A percentile compares a stretch with the other conserved stretches of the same genome.
Evolutionary conservation across 2,797 vertebrate species (phyloP).

Genomic region (Muscicapa striata): DNA sequence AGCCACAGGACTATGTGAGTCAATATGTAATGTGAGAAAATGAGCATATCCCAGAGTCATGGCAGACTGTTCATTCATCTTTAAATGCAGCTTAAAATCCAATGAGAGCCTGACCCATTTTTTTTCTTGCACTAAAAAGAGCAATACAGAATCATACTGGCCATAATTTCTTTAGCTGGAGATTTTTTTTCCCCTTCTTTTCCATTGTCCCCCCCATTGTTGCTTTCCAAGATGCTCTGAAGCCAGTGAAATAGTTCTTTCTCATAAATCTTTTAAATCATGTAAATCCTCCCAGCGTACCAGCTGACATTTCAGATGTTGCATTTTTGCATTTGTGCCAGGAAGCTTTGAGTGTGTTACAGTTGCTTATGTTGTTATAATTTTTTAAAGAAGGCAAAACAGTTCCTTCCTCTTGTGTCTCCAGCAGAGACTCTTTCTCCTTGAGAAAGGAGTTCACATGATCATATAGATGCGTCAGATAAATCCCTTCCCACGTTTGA

Average conservation of each 20-base stretch:
- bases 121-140: background rate
- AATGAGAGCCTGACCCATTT: background rate
- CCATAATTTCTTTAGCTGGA: background rate
- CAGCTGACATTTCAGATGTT: constrained; percentile 63
- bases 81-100: background rate
- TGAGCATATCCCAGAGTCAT: background rate
- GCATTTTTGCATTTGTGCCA: constrained; percentile 61
- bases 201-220: background rate
- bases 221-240: constrained; percentile 34
- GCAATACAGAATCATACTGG: background rate
- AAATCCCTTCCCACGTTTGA: constrained; percentile 60
- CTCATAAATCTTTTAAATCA: constrained; percentile 27
- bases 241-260: background rate
- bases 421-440: constrained; percentile 31
- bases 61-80: background rate
- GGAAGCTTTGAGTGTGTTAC: constrained; percentile 44
- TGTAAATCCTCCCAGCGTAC: background rate
- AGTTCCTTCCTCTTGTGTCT: constrained; percentile 51
- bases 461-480: constrained; percentile 51
- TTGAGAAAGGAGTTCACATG: constrained; percentile 56
- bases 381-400: constrained; percentile 49
- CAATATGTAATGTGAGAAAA: background rate
- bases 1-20: background rate
- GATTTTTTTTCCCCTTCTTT: background rate
- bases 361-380: constrained; percentile 42